Percentiles rank a stretch among this genome's conserved stretches.
Evolutionary conservation across 2,797 vertebrate species (phyloP).

Genomic region (Acomys russatus): DNA sequence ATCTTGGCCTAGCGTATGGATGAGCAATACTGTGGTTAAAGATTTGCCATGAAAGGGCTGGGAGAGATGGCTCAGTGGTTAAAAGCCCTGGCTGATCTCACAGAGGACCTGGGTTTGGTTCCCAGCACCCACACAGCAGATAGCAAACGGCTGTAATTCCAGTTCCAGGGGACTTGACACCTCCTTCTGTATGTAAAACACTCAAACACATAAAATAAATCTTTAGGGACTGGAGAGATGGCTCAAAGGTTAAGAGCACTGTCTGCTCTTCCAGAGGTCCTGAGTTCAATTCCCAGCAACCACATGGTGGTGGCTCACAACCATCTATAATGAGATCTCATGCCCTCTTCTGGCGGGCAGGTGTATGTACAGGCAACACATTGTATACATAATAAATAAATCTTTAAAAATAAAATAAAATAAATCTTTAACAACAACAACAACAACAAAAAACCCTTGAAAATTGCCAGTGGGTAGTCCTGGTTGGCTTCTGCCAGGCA

Average conservation of each 20-base stretch:
- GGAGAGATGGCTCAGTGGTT: not conserved
- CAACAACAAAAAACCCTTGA: not conserved
- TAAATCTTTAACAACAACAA: not conserved
- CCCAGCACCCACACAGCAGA: not conserved
- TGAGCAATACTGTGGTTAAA: constrained; percentile 12
- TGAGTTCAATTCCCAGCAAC: too few relatives aligned
- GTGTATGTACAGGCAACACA: too few relatives aligned
- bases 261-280: too few relatives aligned
- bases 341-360: too few relatives aligned
- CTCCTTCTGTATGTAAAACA: not conserved
- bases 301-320: too few relatives aligned
- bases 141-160: not conserved
- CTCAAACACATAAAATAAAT: not conserved
- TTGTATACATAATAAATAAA: too few relatives aligned
- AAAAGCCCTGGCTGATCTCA: not conserved
- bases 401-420: too few relatives aligned
- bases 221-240: too few relatives aligned
- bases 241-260: too few relatives aligned
- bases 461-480: not conserved
- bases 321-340: too few relatives aligned
- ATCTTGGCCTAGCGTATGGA: not conserved
- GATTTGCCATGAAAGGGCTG: not conserved
- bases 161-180: not conserved
- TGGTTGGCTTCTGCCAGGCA: not conserved
- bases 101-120: not conserved